Base-by-base conservation (phyloP, 2,888 invertebrate genomes). In the Cerceris rybyensis region DNA sequence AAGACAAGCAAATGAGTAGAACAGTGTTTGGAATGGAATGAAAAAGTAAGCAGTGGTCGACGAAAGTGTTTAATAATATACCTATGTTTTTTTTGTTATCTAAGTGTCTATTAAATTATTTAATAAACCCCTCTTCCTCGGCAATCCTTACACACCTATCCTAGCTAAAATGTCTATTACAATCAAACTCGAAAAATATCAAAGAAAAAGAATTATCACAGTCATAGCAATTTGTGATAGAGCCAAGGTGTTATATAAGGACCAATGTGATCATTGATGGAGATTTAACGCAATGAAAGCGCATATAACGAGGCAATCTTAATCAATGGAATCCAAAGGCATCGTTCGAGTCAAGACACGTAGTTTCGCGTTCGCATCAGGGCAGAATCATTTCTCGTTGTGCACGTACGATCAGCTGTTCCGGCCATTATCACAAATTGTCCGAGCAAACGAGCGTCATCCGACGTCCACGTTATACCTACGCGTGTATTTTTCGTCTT, bases 401-500 rank as follows among this genome's bases (percentile, higher is more conserved):
- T 70, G 63, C 50, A 58, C 52, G 46, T 65, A 63, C 79, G 81
- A 81, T 81, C 80, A 82, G 78, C 78, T 75, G 78, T 81, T 82
- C 81, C 82, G 82, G 81, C 39, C 67, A 79, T 81, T 79, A 82
- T 61, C 42, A 41, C 81, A 81, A 82, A 79, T 81, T 82, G 78
- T 70, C 72, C 60, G 54, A 43, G 75, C 64, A 74, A 81, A 80
- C 76, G 81, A 82, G 81, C 78, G 72, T 78, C 81, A 81, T 82
- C 82, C 78, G 75, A 82, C 72, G 54, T 68, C 78, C 80, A 64
- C 74, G 57, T 66, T 70, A 60, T 78, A 68, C 70, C 78, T 78
- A 78, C 78, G 70, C 78, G 52, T 57, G 16, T 69, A 54, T 65
- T 66, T 78, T 52, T 65, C 52, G 57, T 59, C 42, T 49, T 39